Evolutionary conservation across 2,888 invertebrate genomes (phyloP).

Genomic region (Lymantria monacha): DNA sequence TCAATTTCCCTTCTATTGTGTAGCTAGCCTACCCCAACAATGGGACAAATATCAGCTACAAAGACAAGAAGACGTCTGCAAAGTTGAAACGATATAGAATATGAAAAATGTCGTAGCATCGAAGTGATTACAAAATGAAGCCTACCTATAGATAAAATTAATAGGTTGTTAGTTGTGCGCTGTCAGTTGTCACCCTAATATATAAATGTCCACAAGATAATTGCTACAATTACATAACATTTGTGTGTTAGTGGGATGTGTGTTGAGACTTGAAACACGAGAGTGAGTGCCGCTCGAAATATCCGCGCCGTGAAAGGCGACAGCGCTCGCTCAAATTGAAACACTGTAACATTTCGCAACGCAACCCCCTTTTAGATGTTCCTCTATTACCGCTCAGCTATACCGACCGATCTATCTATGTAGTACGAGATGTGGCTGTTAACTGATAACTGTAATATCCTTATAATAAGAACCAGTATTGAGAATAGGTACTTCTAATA

Average conservation of each 20-base stretch:
- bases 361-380: slow-evolving; percentile 21
- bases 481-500: too few species aligned
- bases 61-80: too few species aligned
- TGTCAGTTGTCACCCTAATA: too few species aligned
- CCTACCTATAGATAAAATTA: background rate
- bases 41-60: too few species aligned
- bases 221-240: slow-evolving; percentile 2
- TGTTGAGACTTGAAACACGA: slow-evolving; percentile 44
- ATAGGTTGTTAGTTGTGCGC: background rate
- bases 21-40: too few species aligned
- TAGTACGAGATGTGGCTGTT: background rate
- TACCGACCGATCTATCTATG: background rate
- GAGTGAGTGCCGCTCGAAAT: slow-evolving; percentile 48
- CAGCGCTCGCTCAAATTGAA: slow-evolving; percentile 35
- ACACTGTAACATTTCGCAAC: slow-evolving; percentile 54
- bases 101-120: background rate
- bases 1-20: too few species aligned
- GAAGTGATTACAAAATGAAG: background rate
- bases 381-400: slow-evolving; percentile 11
- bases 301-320: slow-evolving; percentile 40
- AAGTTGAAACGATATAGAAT: too few species aligned
- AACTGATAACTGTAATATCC: too few species aligned
- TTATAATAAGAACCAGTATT: too few species aligned
- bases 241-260: slow-evolving; percentile 33
- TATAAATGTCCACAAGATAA: too few species aligned